Conservation (phyloP, 2,797 vertebrate genomes). For the Odontamblyopus rebecca region DNA sequence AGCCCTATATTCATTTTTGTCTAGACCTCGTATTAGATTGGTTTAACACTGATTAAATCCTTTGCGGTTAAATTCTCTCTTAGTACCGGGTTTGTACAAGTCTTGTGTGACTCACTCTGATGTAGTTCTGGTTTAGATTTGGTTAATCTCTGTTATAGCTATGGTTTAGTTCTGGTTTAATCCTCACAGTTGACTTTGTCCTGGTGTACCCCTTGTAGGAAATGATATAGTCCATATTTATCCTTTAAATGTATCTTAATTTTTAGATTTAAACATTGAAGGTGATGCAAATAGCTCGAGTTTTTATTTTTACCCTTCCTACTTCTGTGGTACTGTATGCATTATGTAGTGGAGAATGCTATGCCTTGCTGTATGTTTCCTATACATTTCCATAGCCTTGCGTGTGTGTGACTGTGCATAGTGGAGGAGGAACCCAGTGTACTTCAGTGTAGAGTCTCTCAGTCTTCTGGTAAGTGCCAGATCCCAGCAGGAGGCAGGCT, state of each 20-base stretch:
- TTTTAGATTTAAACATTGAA: no score
- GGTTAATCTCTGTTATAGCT: not conserved
- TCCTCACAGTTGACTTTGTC: no score
- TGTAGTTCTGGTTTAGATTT: not conserved
- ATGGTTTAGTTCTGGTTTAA: no score
- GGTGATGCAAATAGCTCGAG: no score
- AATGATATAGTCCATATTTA: no score
- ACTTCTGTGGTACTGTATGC: slow-evolving; percentile 32
- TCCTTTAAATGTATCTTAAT: no score
- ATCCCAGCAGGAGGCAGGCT: slow-evolving; percentile 45
- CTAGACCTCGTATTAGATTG: not conserved
- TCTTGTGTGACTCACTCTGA: no score
- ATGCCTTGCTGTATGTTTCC: slow-evolving; percentile 32
- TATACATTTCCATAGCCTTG: slow-evolving; percentile 25
- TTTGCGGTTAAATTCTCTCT: not conserved
- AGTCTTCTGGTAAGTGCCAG: slow-evolving; percentile 60
- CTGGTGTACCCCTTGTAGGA: no score
- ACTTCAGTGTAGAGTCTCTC: slow-evolving; percentile 40
- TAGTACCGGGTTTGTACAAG: not conserved
- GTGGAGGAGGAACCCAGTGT: slow-evolving; percentile 40
- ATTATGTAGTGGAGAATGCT: slow-evolving; percentile 21
- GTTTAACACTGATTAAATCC: not conserved
- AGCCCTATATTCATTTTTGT: no score
- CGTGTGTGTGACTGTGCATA: slow-evolving; percentile 23
- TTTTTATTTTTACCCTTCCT: not conserved